Evolutionary conservation across 2,888 invertebrate genomes (phyloP), one percentile per base, ranked within the genome.

Genomic region (Sipunculus nudus): DNA sequence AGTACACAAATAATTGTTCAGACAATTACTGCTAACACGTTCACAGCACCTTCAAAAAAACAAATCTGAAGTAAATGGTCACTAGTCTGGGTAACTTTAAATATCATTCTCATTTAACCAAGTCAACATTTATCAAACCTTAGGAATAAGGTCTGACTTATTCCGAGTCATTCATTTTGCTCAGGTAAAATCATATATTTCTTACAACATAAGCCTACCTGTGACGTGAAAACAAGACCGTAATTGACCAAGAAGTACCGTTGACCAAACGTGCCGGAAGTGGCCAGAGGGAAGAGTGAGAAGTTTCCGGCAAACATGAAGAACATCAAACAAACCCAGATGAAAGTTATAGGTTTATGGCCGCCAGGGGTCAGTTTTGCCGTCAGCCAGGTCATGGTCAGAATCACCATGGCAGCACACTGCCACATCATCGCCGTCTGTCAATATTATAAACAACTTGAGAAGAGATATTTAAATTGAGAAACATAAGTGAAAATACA

Each of bases 271-370:
- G 75, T 67, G 38, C 75, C 74, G 23, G 80, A 78, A 3, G 75
- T 75, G 6, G 77, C 82, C 4, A 81, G 78, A 19, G 84, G 82
- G 59, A 84, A 68, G 5, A 84, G 69, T 16, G 77, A 77, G 67
- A 80, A 84, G 53, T 74, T 78, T 19, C 78, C 81, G 35, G 77
- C 77, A 62, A 82, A 79, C 3, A 72, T 70, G 52, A 78, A 73
- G 68, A 78, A 82, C 6, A 84, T 73, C 5, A 74, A 67, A 65
- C 79, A 78, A 3, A 82, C 70, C 77, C 79, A 83, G 26, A 78
- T 48, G 29, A 78, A 67, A 63, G 75, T 83, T 61, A 79, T 61
- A 40, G 61, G 50, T 54, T 75, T 69, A n/a, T n/a, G n/a, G n/a
- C n/a, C n/a, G 16, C 78, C 80, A 13, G 59, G 72, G 19, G 68